Evolutionary conservation across 2,797 vertebrate genomes (phyloP).

Genomic region (Dromococcyx pavoninus): DNA sequence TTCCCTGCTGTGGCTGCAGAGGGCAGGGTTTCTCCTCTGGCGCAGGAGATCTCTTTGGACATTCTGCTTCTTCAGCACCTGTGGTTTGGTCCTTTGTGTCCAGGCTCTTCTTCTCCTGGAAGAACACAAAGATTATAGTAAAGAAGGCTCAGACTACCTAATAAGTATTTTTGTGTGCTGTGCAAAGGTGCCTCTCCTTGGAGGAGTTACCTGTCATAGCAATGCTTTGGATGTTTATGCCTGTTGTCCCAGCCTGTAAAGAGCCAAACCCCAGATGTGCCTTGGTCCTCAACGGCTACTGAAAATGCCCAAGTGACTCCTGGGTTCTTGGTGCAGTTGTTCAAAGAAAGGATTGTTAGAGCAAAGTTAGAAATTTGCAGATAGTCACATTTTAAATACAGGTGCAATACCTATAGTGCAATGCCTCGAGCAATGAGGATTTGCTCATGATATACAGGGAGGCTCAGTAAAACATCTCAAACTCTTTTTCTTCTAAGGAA

Average conservation of each 20-base stretch:
- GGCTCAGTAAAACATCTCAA: neutral
- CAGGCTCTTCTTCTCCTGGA: neutral
- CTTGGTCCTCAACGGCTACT: neutral
- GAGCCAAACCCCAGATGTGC: neutral
- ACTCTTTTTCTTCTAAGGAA: neutral
- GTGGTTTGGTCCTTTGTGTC: neutral
- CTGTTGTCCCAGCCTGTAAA: neutral
- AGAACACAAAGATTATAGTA: neutral
- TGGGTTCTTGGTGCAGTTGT: neutral
- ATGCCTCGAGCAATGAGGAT: too few species aligned
- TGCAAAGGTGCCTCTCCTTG: neutral
- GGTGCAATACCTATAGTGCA: too few species aligned
- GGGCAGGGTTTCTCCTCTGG: accelerated
- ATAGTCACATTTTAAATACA: neutral
- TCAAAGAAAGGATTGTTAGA: neutral
- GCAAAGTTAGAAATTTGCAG: neutral
- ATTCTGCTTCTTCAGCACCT: neutral
- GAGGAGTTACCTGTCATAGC: neutral
- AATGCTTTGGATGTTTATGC: neutral
- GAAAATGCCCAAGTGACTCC: neutral
- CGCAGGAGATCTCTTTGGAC: neutral
- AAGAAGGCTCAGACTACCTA: neutral
- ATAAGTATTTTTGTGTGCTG: neutral
- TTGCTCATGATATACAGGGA: neutral
- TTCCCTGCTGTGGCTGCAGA: neutral